These are phyloP conservation scores for Hofmannophila pseudospretella DNA, from an alignment of 2,888 invertebrate species.

Conservation along the genomic window DNA sequence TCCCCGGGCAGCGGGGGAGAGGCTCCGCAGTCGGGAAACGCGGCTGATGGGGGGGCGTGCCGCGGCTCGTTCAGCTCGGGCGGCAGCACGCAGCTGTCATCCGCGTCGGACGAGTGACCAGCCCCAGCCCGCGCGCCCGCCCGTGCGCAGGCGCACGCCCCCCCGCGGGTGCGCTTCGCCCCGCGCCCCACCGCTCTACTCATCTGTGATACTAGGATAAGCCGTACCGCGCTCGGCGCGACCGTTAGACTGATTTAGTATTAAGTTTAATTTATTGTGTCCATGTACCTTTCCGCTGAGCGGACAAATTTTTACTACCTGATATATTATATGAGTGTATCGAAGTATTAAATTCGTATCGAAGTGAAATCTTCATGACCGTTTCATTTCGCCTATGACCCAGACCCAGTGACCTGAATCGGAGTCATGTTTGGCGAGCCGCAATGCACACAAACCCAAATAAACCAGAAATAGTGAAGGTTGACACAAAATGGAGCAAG, in stretches of 20 bases:
- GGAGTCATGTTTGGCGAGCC: constrained; percentile 12
- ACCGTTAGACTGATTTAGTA: constrained; percentile 75
- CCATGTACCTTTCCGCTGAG: constrained; percentile 76
- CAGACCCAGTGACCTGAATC: constrained; percentile 23
- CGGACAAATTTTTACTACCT: constrained; percentile 71
- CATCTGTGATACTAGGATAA: constrained; percentile 76
- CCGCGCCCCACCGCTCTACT: constrained; percentile 75
- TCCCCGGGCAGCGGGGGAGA: constrained; percentile 61
- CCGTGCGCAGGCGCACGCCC: constrained; percentile 26
- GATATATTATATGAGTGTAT: constrained; percentile 47
- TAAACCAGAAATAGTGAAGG: constrained; percentile 26
- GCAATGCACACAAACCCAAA: constrained; percentile 15
- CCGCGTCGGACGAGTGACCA: constrained; percentile 79
- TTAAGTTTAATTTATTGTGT: constrained; percentile 73
- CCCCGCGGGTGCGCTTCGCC: constrained; percentile 55
- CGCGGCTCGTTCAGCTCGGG: constrained; percentile 81
- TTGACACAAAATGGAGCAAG: constrained; percentile 21
- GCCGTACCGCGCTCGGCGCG: constrained; percentile 69
- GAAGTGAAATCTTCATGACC: constrained; percentile 40
- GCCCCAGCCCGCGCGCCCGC: constrained; percentile 41
- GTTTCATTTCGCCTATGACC: constrained; percentile 41
- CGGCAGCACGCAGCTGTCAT: constrained; percentile 80
- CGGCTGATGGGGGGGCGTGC: constrained; percentile 72
- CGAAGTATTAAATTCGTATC: constrained; percentile 56
- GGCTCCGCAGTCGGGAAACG: constrained; percentile 50